These are phyloP conservation scores for Plecotus auritus DNA, from an alignment of 2,113 vertebrate species.

Conservation along the genomic window DNA sequence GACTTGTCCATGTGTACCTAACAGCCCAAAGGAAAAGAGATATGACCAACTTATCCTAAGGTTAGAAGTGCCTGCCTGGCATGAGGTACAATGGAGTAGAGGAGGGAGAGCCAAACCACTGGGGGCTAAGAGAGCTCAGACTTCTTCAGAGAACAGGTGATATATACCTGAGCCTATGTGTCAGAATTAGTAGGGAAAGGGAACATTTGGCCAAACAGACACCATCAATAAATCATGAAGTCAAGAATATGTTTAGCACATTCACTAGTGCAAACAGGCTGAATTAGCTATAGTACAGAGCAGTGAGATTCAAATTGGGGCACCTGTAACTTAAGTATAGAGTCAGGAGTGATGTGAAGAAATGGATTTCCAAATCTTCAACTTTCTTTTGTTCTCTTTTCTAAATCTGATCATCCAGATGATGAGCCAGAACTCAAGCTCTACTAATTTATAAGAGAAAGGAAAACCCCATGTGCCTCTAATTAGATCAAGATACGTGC, in stretches of 20 bases:
- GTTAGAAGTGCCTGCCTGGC: background rate
- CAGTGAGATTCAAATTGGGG: background rate
- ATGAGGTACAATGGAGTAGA: background rate
- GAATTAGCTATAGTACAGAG: background rate
- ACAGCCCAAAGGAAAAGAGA: background rate
- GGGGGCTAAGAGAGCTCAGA: background rate
- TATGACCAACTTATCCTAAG: background rate
- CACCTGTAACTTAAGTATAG: background rate
- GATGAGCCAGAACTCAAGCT: background rate
- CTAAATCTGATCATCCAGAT: background rate
- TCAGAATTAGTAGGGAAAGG: background rate
- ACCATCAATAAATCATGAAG: background rate
- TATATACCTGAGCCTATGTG: background rate
- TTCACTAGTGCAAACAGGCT: background rate
- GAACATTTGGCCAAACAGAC: background rate
- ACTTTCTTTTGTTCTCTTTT: background rate
- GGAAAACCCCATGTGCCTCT: background rate
- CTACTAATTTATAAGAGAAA: background rate
- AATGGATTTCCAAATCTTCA: background rate
- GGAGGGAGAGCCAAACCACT: background rate
- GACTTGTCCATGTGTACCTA: background rate
- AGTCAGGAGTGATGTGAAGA: background rate
- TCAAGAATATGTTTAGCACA: background rate
- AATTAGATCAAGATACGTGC: background rate
- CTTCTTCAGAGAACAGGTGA: background rate